Percentiles rank a stretch among this genome's conserved stretches.
These are phyloP conservation scores for Volucella bombylans DNA, from an alignment of 2,888 invertebrate species.

Conservation along the genomic window DNA sequence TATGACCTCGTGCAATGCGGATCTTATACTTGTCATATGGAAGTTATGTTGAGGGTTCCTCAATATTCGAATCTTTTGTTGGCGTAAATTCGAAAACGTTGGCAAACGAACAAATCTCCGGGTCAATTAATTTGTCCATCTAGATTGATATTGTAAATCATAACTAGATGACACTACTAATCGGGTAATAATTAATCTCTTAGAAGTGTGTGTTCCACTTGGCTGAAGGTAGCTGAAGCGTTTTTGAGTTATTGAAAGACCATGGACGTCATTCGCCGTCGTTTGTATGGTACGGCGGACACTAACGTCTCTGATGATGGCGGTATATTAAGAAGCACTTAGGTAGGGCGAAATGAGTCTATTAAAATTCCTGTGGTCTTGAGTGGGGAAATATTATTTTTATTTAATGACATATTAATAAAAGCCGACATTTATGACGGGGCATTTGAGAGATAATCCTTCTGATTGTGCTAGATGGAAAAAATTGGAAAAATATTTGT, in stretches of 20 bases:
- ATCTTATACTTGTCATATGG: constrained; percentile 56
- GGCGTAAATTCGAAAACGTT: constrained; percentile 55
- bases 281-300: neutral
- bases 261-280: constrained; percentile 45
- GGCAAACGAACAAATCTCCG: constrained; percentile 17
- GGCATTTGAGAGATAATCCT: constrained; percentile 48
- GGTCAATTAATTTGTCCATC: constrained; percentile 62
- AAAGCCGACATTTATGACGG: constrained; percentile 58
- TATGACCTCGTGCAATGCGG: neutral
- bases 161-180: constrained; percentile 65
- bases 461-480: constrained; percentile 64
- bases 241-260: constrained; percentile 66
- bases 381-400: constrained; percentile 69
- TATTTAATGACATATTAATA: constrained; percentile 70
- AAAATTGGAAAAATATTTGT: constrained; percentile 63
- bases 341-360: constrained; percentile 56
- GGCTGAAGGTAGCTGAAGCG: constrained; percentile 10
- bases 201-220: constrained; percentile 28
- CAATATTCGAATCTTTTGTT: neutral
- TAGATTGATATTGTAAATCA: constrained; percentile 61
- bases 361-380: constrained; percentile 70
- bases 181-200: constrained; percentile 64
- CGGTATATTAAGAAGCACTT: constrained; percentile 68
- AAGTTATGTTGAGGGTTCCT: constrained; percentile 43
- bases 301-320: neutral